phyloP scores from a whole-genome alignment of 2,113 vertebrate species.

The Platanista minor region DNA sequence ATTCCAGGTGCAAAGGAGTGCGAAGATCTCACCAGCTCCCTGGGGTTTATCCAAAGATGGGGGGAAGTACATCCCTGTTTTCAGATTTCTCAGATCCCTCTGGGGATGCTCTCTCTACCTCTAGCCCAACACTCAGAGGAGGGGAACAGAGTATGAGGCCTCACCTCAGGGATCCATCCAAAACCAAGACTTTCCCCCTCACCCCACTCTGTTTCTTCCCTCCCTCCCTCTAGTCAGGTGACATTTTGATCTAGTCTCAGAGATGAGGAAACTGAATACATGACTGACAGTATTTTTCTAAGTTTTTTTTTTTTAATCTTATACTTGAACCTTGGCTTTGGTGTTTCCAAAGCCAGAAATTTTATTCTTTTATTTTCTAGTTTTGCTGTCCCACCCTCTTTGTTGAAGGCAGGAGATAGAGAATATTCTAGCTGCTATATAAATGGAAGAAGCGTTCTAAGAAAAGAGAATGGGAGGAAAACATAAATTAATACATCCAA shows the following conservation, averaged over 20 bases:
- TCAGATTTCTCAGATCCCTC: not conserved
- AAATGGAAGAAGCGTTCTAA: not conserved
- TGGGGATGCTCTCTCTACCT: not conserved
- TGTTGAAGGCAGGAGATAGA: not conserved
- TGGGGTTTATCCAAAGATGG: not conserved
- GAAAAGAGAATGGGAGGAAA: not conserved
- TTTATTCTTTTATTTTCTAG: not conserved
- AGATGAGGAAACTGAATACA: not conserved
- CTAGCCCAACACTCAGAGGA: not conserved
- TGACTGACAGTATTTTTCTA: not conserved
- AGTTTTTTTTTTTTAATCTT: not conserved
- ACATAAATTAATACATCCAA: not conserved
- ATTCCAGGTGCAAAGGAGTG: not conserved
- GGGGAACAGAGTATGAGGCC: not conserved
- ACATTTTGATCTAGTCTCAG: not conserved
- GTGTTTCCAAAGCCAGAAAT: not conserved
- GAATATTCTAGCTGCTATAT: not conserved
- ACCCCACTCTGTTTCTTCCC: not conserved
- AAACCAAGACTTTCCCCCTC: not conserved
- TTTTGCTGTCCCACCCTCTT: not conserved
- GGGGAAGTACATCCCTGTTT: not conserved
- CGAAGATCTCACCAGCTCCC: not conserved
- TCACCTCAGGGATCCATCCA: not conserved
- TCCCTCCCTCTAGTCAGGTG: not conserved
- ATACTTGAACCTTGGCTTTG: not conserved